Conservation (phyloP, 1,140 invertebrate species). For the Hypsibius dujardini region DNA sequence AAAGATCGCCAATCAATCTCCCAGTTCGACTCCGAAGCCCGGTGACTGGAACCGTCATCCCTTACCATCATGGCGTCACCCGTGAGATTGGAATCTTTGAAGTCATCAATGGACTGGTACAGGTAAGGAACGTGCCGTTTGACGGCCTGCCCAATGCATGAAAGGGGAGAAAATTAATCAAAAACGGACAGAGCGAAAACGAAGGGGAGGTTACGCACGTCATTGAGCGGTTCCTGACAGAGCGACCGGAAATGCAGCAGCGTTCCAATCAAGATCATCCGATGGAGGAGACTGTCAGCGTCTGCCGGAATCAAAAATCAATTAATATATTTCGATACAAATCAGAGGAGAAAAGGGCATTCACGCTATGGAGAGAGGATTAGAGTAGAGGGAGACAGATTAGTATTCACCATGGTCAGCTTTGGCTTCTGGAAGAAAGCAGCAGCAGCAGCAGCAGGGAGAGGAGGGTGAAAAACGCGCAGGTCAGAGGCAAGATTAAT, state of each 20-base stretch:
- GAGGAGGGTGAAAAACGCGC: background rate
- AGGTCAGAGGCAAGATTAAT: background rate
- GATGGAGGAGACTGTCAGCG: slow-evolving; percentile 78
- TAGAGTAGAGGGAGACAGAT: too few species aligned
- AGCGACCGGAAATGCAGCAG: slow-evolving; percentile 85
- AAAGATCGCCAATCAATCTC: slow-evolving; percentile 20
- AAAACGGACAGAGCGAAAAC: slow-evolving; percentile 18
- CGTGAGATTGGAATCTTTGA: slow-evolving; percentile 73
- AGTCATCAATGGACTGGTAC: slow-evolving; percentile 78
- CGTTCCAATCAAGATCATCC: slow-evolving; percentile 94
- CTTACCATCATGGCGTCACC: slow-evolving; percentile 60
- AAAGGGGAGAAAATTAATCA: too few species aligned
- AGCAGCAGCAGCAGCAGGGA: too few species aligned
- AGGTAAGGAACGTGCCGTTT: slow-evolving; percentile 90
- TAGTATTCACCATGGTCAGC: slow-evolving; percentile 10
- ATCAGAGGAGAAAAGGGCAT: too few species aligned
- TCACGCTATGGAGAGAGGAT: too few species aligned
- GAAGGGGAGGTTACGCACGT: slow-evolving; percentile 42
- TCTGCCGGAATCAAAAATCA: slow-evolving; percentile 36
- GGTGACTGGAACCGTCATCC: slow-evolving; percentile 19
- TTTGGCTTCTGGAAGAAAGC: background rate
- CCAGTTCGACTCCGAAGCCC: too few species aligned
- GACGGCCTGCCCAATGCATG: too few species aligned
- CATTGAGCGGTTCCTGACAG: slow-evolving; percentile 74
- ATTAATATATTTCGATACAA: too few species aligned